Evolutionary conservation across 2,113 vertebrate genomes (phyloP).

Genomic region (Microtus pennsylvanicus): DNA sequence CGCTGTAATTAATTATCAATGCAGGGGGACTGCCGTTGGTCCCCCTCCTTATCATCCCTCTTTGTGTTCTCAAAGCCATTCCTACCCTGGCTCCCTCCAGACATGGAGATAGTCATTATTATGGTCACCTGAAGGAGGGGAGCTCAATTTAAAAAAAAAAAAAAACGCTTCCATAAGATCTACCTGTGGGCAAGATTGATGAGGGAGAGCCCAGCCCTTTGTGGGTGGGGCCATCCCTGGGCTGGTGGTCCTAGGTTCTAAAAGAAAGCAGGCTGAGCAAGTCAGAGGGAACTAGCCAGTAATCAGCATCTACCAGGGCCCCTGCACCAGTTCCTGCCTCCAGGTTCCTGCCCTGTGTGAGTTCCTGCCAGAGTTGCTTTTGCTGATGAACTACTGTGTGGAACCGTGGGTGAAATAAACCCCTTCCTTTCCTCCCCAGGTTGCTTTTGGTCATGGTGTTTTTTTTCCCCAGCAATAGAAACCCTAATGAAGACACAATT

Average conservation of each 20-base stretch:
- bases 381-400: background rate
- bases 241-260: background rate
- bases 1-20: background rate
- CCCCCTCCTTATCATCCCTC: background rate
- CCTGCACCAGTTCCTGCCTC: background rate
- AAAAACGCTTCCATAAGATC: background rate
- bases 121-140: background rate
- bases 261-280: background rate
- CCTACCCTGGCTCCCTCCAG: background rate
- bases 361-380: background rate
- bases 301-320: background rate
- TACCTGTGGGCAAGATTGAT: background rate
- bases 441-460: no score
- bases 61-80: background rate
- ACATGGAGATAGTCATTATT: background rate
- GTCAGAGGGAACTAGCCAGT: background rate
- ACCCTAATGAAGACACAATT: background rate
- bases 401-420: background rate
- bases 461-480: background rate
- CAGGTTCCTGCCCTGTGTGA: background rate
- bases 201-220: background rate
- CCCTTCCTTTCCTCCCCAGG: background rate
- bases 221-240: background rate
- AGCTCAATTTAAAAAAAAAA: background rate
- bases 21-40: fast-evolving